These are phyloP conservation scores for Mimachlamys varia DNA, from an alignment of 2,888 invertebrate species.

Conservation along the genomic window DNA sequence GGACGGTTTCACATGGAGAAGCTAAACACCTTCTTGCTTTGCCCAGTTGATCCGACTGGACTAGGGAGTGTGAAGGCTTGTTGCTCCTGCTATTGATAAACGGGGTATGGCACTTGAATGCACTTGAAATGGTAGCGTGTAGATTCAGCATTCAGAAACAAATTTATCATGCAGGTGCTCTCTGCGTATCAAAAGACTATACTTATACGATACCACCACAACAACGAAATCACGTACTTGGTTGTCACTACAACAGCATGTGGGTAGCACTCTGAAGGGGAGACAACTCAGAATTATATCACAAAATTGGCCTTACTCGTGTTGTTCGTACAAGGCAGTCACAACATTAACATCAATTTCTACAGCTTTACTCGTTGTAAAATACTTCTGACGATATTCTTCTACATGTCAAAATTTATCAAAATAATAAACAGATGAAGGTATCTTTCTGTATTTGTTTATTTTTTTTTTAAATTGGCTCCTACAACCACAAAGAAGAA, in stretches of 20 bases:
- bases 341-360: not conserved
- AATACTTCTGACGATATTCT: no score
- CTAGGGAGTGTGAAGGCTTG: not conserved
- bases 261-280: constrained; percentile 19
- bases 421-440: no score
- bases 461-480: no score
- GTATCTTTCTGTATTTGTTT: no score
- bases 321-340: not conserved
- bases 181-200: constrained; percentile 28
- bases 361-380: no score
- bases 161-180: constrained; percentile 7
- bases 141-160: constrained; percentile 17
- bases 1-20: constrained; percentile 9
- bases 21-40: not conserved
- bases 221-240: constrained; percentile 27
- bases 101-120: constrained; percentile 26
- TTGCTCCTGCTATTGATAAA: not conserved
- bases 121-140: not conserved
- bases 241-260: not conserved
- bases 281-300: not conserved
- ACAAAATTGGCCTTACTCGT: not conserved
- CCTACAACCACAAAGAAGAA: no score
- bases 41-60: not conserved
- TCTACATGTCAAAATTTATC: no score
- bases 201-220: constrained; percentile 21